Conservation (phyloP, 1,140 invertebrate genomes). For the Fopius arisanus region DNA sequence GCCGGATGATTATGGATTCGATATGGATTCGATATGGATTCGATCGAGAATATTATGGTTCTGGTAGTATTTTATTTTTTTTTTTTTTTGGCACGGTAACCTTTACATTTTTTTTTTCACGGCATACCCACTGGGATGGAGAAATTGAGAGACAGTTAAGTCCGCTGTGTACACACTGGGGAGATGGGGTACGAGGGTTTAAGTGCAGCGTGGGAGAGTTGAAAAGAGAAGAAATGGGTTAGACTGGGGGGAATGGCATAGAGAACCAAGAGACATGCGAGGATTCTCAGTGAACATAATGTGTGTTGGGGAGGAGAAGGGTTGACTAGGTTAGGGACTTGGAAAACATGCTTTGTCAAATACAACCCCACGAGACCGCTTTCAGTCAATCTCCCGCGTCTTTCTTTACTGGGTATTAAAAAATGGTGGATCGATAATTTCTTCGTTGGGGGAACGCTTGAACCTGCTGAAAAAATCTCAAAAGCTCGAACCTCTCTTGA, state of each 20-base stretch:
- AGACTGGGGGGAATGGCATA: slow-evolving; percentile 33
- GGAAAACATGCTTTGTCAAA: slow-evolving; percentile 65
- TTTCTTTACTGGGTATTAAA: slow-evolving; percentile 58
- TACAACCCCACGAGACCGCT: slow-evolving; percentile 58
- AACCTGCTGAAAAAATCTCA: neutral
- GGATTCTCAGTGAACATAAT: slow-evolving; percentile 20
- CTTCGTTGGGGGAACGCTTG: slow-evolving; percentile 45
- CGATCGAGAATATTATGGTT: too few species aligned
- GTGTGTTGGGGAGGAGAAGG: slow-evolving; percentile 55
- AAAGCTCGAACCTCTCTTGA: too few species aligned
- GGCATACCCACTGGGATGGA: slow-evolving; percentile 43
- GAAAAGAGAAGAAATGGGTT: slow-evolving; percentile 38
- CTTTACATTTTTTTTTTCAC: slow-evolving; percentile 55
- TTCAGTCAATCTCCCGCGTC: slow-evolving; percentile 57
- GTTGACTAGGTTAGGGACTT: slow-evolving; percentile 64
- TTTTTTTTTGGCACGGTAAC: slow-evolving; percentile 32
- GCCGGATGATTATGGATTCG: too few species aligned
- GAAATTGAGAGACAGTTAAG: slow-evolving; percentile 59
- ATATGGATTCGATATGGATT: too few species aligned
- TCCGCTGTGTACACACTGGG: slow-evolving; percentile 53
- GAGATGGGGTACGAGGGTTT: neutral
- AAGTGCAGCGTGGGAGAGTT: slow-evolving; percentile 41
- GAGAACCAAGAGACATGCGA: slow-evolving; percentile 36
- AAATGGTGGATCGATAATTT: slow-evolving; percentile 59
- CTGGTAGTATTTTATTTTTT: neutral